Evolutionary conservation across 2,888 invertebrate genomes (phyloP), one percentile per base, ranked within the genome.

Genomic region (Andrena flavipes): DNA sequence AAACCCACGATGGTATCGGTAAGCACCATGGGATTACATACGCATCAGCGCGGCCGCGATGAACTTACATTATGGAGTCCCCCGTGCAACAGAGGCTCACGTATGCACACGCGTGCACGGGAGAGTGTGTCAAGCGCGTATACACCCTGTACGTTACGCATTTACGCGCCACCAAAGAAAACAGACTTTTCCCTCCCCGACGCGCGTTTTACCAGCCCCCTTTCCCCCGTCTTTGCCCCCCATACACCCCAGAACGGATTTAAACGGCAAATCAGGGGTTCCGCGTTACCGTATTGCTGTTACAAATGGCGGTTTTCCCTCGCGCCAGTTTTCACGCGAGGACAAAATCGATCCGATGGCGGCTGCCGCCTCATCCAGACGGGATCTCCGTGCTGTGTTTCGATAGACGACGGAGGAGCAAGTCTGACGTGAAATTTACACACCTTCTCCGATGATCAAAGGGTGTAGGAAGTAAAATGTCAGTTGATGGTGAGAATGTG

Each of bases 1-100:
- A 92, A 93, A 93, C 92, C 92, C 91, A 87, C 89, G 93, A 93
- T 93, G 91, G 89, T 93, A 93, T 93, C 93, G 90, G 89, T 91
- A 92, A 92, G 93, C 92, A 92, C 90, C 89, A 88, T 88, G 89
- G 92, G 92, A 93, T 93, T 93, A 93, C 92, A 87, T 80, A 91
- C 92, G 93, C 93, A 93, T 93, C 93, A 93, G 91, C 92, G 92
- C 93, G 91, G 86, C 85, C 83, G 90, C 89, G 89, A 92, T 90
- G 89, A 91, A 92, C 91, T 90, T 90, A 89, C 90, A 87, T 86
- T 90, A 87, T 78, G 67, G 77, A 83, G 81, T 85, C 81, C 88
- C 72, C 77, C 60, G 48, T 51, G 56, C 29, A 59, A 60, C 56
- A 35, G 67, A 62, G 54, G 54, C n/a, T 20, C 26, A 7, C 29